Base-by-base conservation (phyloP, 2,113 vertebrate species). In the Caretta caretta region DNA sequence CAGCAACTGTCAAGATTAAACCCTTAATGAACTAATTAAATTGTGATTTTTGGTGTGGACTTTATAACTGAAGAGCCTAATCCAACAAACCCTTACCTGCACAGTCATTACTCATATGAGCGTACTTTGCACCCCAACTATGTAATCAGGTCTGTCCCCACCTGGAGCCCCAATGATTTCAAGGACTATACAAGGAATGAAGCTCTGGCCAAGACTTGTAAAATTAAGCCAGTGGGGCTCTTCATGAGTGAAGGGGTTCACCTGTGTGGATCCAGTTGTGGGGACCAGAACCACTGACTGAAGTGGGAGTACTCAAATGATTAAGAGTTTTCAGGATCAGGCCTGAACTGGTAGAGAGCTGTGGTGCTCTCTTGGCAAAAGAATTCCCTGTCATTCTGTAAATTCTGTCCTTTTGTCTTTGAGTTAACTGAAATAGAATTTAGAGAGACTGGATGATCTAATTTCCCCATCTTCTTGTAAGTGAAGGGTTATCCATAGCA, bases 241-340 rank as follows among this genome's bases (percentile, higher is more conserved):
- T 3, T 31, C 3, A 0, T 13, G 59, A 59, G 24, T 87, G 16
- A 46, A 53, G 29, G 4, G 29, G n/a, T 76, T 76, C 22, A 76
- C 42, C 38, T 76, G 72, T 38, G 35, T 46, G 72, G 38, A 46
- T 24, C 35, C 38, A 78, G 11, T 22, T 93, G 80, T 87, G 35
- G 62, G 53, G 35, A n/a, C 16, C 35, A n/a, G 31, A 83, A 17
- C 10, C 20, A 42, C 3, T 42, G n/a, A 24, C 10, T 42, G n/a
- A 25, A 42, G 72, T 25, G 10, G 86, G 22, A 92, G 38, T 0
- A 0, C 1, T 10, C 22, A 8, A 4, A 75, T 42, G 46, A 19
- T 49, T 81, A 3, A 11, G 53, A 7, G 2, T 57, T 13, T 14
- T 25, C 31, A 25, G 54, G 1, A 91, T 87, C 50, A 78, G 79